Conservation (phyloP, 2,113 vertebrate genomes). For the Cyanocitta stelleri region DNA sequence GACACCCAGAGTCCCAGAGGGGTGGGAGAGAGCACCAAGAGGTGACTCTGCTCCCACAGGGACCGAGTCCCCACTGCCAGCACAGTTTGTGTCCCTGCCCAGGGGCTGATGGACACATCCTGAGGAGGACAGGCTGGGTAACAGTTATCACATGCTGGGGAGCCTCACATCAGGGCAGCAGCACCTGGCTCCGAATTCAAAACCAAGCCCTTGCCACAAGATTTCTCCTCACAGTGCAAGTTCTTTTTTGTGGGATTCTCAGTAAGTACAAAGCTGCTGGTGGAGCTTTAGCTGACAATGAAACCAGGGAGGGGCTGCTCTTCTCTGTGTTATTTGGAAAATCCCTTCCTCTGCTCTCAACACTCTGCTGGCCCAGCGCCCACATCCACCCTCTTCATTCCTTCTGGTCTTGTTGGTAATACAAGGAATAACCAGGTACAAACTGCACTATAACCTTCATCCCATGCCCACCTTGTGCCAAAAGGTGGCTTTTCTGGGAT, state of each 20-base stretch:
- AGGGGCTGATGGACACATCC: neutral
- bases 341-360: constrained; percentile 12
- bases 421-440: neutral
- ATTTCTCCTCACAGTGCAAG: neutral
- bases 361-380: neutral
- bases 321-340: neutral
- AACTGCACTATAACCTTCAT: neutral
- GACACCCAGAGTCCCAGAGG: neutral
- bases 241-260: neutral
- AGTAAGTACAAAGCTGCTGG: neutral
- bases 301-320: neutral
- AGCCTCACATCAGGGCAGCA: neutral
- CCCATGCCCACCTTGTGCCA: neutral
- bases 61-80: neutral
- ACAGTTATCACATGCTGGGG: neutral
- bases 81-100: neutral
- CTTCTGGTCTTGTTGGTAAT: neutral
- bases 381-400: neutral
- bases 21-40: neutral
- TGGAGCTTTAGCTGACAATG: neutral
- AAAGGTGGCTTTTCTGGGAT: neutral
- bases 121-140: neutral
- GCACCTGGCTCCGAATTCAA: neutral
- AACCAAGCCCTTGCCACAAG: neutral
- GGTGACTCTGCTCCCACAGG: neutral